These are phyloP conservation scores for Augochlorella aurata DNA, from an alignment of 2,888 invertebrate genomes.

Conservation along the genomic window DNA sequence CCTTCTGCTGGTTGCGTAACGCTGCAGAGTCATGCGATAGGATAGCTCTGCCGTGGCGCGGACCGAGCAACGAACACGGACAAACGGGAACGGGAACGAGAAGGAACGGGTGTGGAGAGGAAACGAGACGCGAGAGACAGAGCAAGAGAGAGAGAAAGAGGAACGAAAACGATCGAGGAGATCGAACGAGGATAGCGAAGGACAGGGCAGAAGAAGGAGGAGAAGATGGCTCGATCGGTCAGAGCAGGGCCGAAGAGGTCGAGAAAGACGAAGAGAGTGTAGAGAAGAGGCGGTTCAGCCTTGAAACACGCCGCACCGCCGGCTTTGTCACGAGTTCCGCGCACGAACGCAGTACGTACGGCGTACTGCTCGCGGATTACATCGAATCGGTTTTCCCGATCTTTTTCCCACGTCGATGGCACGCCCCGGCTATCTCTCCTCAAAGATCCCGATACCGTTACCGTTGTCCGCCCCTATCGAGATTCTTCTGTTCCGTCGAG, in stretches of 20 bases:
- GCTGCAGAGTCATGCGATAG: constrained; percentile 69
- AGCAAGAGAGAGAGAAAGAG: constrained; percentile 12
- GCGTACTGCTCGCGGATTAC: constrained; percentile 37
- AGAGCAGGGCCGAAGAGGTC: constrained; percentile 14
- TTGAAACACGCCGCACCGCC: constrained; percentile 59
- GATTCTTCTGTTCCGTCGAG: background rate
- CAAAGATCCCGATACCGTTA: constrained; percentile 27
- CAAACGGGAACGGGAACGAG: constrained; percentile 23
- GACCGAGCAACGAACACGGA: constrained; percentile 21
- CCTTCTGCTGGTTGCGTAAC: constrained; percentile 66
- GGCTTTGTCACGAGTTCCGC: constrained; percentile 53
- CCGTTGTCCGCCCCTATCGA: background rate
- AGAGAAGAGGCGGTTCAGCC: constrained; percentile 58
- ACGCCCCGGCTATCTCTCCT: constrained; percentile 15
- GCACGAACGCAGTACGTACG: constrained; percentile 32
- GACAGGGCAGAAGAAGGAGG: background rate
- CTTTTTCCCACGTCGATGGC: constrained; percentile 36
- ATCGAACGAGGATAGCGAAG: background rate
- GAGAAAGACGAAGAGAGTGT: constrained; percentile 29
- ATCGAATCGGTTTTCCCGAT: constrained; percentile 45
- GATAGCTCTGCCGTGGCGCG: constrained; percentile 52
- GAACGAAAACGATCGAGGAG: background rate
- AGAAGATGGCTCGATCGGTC: constrained; percentile 26
- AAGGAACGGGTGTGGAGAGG: constrained; percentile 11
- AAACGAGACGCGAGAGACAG: background rate